These are phyloP conservation scores for Epizoanthus stellaris DNA, from an alignment of 92 coral and sea anemone genomes.

Conservation along the genomic window DNA sequence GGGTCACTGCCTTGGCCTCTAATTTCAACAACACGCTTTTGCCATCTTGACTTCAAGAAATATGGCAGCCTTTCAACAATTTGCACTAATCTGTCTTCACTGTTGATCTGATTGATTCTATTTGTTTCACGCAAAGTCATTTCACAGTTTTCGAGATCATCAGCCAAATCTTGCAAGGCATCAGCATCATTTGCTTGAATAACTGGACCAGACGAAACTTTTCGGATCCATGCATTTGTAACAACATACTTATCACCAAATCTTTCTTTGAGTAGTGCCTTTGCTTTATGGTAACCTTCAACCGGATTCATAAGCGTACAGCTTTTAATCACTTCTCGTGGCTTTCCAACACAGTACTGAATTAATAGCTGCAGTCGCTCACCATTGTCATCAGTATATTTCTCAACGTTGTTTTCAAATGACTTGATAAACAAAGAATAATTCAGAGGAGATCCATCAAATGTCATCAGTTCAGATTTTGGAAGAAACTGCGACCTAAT, in stretches of 20 bases:
- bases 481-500: too few species aligned
- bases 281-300: conserved; percentile 53
- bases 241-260: conserved; percentile 60
- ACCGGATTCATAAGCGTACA: conserved; percentile 53
- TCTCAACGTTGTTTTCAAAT: too few species aligned
- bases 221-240: conserved; percentile 66
- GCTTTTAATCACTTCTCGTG: conserved; percentile 43
- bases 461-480: too few species aligned
- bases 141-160: conserved; percentile 67
- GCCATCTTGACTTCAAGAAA: conserved; percentile 57
- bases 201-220: conserved; percentile 40
- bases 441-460: too few species aligned
- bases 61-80: conserved; percentile 49
- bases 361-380: too few species aligned
- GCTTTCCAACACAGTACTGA: conserved; percentile 45
- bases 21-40: conserved; percentile 54
- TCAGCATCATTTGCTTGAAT: conserved; percentile 29
- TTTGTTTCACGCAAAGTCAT: conserved; percentile 53
- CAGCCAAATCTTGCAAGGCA: conserved; percentile 62
- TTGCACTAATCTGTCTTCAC: conserved; percentile 49
- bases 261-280: conserved; percentile 51
- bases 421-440: too few species aligned
- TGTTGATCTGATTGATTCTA: conserved; percentile 52
- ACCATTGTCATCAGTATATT: too few species aligned
- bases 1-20: conserved; percentile 62